phyloP scores from a whole-genome alignment of 2,113 vertebrate species.

The Uria lomvia region DNA sequence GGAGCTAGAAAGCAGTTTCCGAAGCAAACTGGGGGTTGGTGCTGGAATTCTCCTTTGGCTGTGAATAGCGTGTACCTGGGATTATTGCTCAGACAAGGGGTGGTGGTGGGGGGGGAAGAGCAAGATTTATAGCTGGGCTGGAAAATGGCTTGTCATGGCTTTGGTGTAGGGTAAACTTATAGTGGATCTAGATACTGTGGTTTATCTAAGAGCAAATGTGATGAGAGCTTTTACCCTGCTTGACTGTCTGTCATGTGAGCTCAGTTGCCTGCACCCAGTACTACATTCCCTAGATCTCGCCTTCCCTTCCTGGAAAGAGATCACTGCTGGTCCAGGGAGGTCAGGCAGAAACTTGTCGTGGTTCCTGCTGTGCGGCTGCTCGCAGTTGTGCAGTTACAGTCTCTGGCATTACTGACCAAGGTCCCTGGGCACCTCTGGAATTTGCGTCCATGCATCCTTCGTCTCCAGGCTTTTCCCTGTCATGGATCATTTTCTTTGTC shows the following conservation, averaged over 20 bases:
- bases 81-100: neutral
- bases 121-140: neutral
- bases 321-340: neutral
- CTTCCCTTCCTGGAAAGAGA: neutral
- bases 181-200: neutral
- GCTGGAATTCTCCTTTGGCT: neutral
- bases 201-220: neutral
- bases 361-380: neutral
- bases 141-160: neutral
- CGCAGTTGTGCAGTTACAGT: neutral
- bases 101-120: neutral
- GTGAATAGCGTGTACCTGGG: neutral
- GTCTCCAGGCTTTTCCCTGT: neutral
- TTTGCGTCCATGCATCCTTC: neutral
- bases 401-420: neutral
- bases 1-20: neutral
- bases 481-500: neutral
- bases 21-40: neutral
- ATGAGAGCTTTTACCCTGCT: neutral
- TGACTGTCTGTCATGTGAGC: neutral
- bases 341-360: neutral
- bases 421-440: neutral
- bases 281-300: accelerated
- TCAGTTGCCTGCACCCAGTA: neutral
- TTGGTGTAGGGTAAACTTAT: neutral